These are phyloP conservation scores for Morpho helenor DNA, from an alignment of 2,888 invertebrate genomes.

Conservation along the genomic window DNA sequence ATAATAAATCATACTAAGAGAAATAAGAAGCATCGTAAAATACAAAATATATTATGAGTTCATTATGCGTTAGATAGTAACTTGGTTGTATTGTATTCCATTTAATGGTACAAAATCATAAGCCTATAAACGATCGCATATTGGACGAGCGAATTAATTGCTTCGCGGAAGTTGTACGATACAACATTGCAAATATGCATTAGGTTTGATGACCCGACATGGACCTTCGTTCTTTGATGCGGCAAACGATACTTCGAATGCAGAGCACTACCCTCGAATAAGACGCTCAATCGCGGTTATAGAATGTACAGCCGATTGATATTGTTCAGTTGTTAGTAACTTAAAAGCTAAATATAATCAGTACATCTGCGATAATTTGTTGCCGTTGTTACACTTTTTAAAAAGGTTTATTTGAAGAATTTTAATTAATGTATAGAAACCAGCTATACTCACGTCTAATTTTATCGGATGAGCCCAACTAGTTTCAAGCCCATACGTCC, in stretches of 20 bases:
- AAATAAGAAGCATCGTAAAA: too few species aligned
- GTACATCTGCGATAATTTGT: too few species aligned
- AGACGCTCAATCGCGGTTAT: constrained; percentile 74
- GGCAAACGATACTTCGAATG: constrained; percentile 64
- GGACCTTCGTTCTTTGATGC: constrained; percentile 62
- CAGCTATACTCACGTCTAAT: too few species aligned
- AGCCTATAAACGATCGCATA: constrained; percentile 38
- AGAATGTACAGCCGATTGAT: constrained; percentile 33
- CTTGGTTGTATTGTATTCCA: constrained; percentile 25
- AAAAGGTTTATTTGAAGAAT: too few species aligned
- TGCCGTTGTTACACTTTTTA: too few species aligned
- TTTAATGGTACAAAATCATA: constrained; percentile 37
- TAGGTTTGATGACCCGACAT: constrained; percentile 51
- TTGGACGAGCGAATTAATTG: constrained; percentile 43
- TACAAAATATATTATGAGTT: too few species aligned
- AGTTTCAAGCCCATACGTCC: too few species aligned
- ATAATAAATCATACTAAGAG: too few species aligned
- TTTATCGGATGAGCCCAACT: too few species aligned
- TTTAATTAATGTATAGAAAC: too few species aligned
- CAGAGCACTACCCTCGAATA: constrained; percentile 64
- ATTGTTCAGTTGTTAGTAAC: too few species aligned
- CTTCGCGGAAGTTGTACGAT: constrained; percentile 43
- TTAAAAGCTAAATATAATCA: too few species aligned
- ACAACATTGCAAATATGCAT: constrained; percentile 60
- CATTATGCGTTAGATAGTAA: constrained; percentile 3